Evolutionary conservation across 2,797 vertebrate genomes (phyloP).

Genomic region (Antrozous pallidus): DNA sequence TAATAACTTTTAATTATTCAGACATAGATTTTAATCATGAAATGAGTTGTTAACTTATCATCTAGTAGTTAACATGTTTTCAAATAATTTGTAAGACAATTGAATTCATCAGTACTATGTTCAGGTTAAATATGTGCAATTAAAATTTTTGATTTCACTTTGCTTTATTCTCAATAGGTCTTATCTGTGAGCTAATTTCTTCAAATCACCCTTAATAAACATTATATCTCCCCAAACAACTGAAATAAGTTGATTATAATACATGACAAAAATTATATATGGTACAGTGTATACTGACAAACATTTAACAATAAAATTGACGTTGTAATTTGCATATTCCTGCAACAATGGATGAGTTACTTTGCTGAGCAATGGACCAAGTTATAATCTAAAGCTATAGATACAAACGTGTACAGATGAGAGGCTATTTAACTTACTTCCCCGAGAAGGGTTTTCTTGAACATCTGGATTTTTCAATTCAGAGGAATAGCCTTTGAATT

Average conservation of each 20-base stretch:
- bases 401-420: background rate
- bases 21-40: background rate
- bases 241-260: background rate
- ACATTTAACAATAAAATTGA: background rate
- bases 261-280: background rate
- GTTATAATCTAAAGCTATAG: background rate
- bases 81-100: background rate
- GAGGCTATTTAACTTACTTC: slow-evolving; percentile 3
- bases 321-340: background rate
- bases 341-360: background rate
- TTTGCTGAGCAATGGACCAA: background rate
- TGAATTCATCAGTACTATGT: background rate
- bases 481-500: slow-evolving; percentile 16
- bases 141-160: background rate
- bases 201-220: background rate
- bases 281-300: background rate
- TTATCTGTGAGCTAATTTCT: background rate
- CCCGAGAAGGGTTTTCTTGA: background rate
- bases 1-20: background rate
- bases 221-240: background rate
- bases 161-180: background rate
- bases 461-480: slow-evolving; percentile 16
- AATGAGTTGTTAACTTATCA: background rate
- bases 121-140: background rate
- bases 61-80: background rate